Evolutionary conservation across 2,113 vertebrate species (phyloP), one percentile per base, ranked within the genome.

Genomic region (Dermatemys mawii): DNA sequence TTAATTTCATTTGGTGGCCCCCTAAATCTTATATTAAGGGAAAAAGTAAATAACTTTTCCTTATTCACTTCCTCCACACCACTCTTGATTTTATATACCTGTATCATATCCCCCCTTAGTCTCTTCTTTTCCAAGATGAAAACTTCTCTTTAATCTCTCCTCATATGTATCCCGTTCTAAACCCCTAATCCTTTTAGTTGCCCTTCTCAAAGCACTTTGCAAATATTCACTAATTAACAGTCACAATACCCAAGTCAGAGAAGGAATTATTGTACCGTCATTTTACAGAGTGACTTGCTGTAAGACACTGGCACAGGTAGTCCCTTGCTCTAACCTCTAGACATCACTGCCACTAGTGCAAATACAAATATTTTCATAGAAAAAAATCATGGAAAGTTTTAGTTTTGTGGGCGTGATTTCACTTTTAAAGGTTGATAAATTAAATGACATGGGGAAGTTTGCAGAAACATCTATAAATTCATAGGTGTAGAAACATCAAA

Each of bases 151-250:
- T 46, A 46, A 46, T 46, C 46, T 46, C 46, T 46, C 46, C 46
- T 46, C 46, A 46, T n/a, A 46, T 46, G 46, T 5, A 8, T n/a
- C 5, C 46, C 46, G 8, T 46, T 46, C 46, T 8, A 46, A 46
- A 46, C 46, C 46, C 46, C 46, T 46, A 46, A 46, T 46, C 46
- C 5, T 46, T 46, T 46, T 46, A 46, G 46, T 46, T 46, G 46
- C 46, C 46, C 46, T 46, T 51, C 50, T 49, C n/a, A 63, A 4
- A 22, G 75, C 26, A 44, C 75, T 81, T 81, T 50, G 63, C 81
- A 55, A 41, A 53, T 2, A 0, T 75, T 44, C 2, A 2, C 55
- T 14, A 32, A 32, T 26, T 0, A 6, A 73, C 70, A 55, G n/a
- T 9, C 29, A 70, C 55, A 14, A 57, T 44, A 2, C 27, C 14